A percentile compares a stretch with the other conserved stretches of the same genome.
These are phyloP conservation scores for Sminthurinus signatus DNA, from an alignment of 1,140 invertebrate genomes.

Conservation along the genomic window DNA sequence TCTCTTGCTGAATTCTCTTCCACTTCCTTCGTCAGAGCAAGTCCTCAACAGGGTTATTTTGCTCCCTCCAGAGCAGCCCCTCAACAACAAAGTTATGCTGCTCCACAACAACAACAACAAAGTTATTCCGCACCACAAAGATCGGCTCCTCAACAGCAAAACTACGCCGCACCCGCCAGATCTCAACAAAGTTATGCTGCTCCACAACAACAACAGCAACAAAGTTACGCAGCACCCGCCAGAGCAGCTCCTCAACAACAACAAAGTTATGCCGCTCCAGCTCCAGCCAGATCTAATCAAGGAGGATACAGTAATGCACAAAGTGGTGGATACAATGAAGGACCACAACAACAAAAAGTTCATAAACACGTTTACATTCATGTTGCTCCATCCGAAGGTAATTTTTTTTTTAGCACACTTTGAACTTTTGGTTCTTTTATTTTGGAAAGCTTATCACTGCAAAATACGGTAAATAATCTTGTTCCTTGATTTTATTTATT, in stretches of 20 bases:
- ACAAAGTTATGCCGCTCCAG: conserved; percentile 35
- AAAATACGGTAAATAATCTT: no score
- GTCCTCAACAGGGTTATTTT: conserved; percentile 13
- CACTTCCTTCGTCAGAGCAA: background rate
- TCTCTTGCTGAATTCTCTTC: conserved; percentile 8
- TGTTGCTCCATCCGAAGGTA: conserved; percentile 51
- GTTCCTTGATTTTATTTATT: no score
- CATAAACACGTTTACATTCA: conserved; percentile 82
- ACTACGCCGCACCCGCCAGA: background rate
- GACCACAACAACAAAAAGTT: conserved; percentile 44
- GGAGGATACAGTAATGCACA: conserved; percentile 19
- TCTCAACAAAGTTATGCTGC: background rate
- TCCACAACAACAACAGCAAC: background rate
- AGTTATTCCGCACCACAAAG: background rate
- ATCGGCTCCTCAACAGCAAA: background rate
- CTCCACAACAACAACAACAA: background rate
- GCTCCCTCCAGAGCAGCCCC: conserved; percentile 20
- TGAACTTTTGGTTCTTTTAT: no score
- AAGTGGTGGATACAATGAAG: conserved; percentile 31
- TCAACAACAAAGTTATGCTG: background rate
- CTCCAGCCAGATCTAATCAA: background rate
- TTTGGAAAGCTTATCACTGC: no score
- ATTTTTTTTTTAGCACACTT: no score
- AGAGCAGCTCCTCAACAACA: background rate
- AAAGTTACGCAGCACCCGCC: conserved; percentile 11